Conservation (phyloP, 1,140 invertebrate species). For the Zaprionus ornatus region DNA sequence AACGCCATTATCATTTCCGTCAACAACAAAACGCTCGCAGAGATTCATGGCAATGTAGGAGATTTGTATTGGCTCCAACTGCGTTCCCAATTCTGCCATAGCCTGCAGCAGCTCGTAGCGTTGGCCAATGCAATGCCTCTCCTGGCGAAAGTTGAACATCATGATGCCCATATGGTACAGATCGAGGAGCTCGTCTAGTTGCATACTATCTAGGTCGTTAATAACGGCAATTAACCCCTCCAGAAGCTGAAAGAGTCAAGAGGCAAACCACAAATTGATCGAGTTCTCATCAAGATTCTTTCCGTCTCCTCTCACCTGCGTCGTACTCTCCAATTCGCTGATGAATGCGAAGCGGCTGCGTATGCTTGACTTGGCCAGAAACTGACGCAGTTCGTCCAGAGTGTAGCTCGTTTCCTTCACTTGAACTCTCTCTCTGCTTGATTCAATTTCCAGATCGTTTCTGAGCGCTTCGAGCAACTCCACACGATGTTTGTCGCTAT, state of each 20-base stretch:
- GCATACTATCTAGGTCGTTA: neutral
- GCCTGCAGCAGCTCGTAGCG: constrained; percentile 18
- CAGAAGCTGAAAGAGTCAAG: neutral
- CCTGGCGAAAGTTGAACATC: constrained; percentile 17
- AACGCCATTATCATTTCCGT: neutral
- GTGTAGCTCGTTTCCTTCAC: neutral
- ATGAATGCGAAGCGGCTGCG: neutral
- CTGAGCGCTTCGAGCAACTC: neutral
- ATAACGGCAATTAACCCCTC: neutral
- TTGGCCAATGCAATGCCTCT: neutral
- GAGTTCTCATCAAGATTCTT: too few relatives aligned
- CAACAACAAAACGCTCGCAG: constrained; percentile 19
- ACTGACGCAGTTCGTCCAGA: neutral
- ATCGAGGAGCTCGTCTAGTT: constrained; percentile 28
- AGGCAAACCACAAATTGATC: neutral
- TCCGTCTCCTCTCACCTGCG: neutral
- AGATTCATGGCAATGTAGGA: constrained; percentile 17
- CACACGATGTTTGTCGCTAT: neutral
- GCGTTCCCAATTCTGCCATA: neutral
- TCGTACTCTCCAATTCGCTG: neutral
- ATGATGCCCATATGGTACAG: constrained; percentile 13
- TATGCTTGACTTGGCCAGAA: neutral
- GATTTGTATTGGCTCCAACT: neutral
- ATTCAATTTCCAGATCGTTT: neutral
- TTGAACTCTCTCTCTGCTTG: neutral